Conservation (phyloP, 2,797 vertebrate genomes). For the Pogoniulus pusillus region DNA sequence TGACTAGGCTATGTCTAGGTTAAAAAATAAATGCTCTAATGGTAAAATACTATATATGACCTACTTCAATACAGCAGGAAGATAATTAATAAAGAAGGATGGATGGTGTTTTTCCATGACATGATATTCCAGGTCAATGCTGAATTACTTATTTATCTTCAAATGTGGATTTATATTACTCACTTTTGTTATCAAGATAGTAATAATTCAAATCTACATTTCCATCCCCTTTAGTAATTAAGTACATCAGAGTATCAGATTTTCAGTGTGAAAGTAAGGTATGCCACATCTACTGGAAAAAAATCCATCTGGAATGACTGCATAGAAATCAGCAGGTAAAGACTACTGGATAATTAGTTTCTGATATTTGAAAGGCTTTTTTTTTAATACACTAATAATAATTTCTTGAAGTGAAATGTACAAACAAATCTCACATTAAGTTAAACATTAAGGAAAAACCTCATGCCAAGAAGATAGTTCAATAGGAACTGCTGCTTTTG, state of each 20-base stretch:
- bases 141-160: background rate
- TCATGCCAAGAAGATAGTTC: background rate
- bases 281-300: background rate
- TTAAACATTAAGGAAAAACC: background rate
- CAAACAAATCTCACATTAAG: background rate
- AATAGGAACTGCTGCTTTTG: background rate
- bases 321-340: background rate
- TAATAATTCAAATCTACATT: background rate
- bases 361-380: background rate
- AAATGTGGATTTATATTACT: background rate
- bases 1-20: background rate
- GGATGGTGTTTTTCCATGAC: background rate
- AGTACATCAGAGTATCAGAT: background rate
- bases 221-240: background rate
- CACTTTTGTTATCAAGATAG: background rate
- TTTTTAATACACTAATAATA: background rate
- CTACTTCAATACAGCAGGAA: background rate
- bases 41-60: background rate
- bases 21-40: background rate
- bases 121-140: background rate
- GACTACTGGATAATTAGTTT: background rate
- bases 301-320: background rate
- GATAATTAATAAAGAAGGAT: background rate
- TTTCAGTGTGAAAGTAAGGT: background rate
- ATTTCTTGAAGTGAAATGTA: conserved; percentile 7